Percentiles rank a stretch among this genome's conserved stretches.
These are phyloP conservation scores for Amyelois transitella DNA, from an alignment of 1,140 invertebrate species.

Conservation along the genomic window DNA sequence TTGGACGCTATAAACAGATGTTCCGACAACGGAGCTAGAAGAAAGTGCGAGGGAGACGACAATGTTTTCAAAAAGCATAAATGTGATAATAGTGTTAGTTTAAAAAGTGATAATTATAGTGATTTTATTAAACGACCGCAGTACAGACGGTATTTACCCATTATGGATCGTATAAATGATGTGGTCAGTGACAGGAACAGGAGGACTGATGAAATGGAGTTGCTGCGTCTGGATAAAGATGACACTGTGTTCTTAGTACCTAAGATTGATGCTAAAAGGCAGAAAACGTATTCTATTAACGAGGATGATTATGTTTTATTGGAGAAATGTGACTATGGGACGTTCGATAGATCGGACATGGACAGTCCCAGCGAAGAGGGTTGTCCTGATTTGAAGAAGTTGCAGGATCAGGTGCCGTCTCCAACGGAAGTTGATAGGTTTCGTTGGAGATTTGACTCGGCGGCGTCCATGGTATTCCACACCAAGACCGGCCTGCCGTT, in stretches of 20 bases:
- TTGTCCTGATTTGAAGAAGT: conserved; percentile 37
- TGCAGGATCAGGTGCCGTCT: conserved; percentile 74
- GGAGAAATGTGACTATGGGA: conserved; percentile 67
- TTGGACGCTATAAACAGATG: background rate
- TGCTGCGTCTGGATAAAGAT: conserved; percentile 52
- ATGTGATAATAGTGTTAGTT: conserved; percentile 70
- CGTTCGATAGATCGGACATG: conserved; percentile 43
- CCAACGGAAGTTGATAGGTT: conserved; percentile 83
- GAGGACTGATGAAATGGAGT: conserved; percentile 37
- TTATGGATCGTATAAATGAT: conserved; percentile 53
- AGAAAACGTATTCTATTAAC: conserved; percentile 53
- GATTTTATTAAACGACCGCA: conserved; percentile 63
- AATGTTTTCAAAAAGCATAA: conserved; percentile 59
- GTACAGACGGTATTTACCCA: conserved; percentile 50
- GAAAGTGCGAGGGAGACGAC: conserved; percentile 44
- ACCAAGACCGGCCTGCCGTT: conserved; percentile 86
- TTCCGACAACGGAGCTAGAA: conserved; percentile 25
- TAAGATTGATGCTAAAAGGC: conserved; percentile 39
- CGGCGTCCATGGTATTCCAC: conserved; percentile 90
- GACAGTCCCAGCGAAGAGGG: conserved; percentile 41
- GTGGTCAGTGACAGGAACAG: conserved; percentile 50
- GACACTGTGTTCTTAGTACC: conserved; percentile 56
- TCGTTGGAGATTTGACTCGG: conserved; percentile 83
- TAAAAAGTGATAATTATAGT: conserved; percentile 63
- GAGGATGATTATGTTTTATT: conserved; percentile 59